Conservation (phyloP, 2,888 invertebrate genomes). For the Cremastinae sp. region DNA sequence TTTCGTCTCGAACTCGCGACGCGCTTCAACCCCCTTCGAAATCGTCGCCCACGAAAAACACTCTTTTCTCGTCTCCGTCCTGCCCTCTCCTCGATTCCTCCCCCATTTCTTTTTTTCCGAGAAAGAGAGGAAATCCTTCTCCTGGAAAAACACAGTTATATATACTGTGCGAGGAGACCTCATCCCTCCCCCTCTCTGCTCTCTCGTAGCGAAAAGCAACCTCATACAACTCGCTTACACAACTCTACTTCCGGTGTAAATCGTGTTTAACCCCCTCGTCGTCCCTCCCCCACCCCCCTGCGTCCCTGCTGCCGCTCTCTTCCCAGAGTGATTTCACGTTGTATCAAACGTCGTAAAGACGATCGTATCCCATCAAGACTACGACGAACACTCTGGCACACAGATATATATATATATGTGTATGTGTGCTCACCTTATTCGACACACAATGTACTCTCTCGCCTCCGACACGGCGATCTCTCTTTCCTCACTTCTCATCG, state of each 20-base stretch:
- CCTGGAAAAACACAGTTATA: constrained; percentile 37
- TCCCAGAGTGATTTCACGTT: constrained; percentile 68
- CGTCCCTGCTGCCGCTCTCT: constrained; percentile 61
- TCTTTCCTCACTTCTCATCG: background rate
- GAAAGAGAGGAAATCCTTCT: constrained; percentile 36
- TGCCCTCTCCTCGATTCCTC: constrained; percentile 18
- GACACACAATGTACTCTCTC: constrained; percentile 29
- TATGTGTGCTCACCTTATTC: constrained; percentile 8
- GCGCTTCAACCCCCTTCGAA: constrained; percentile 31
- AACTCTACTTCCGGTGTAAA: constrained; percentile 72
- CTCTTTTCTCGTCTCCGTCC: constrained; percentile 73
- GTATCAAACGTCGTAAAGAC: constrained; percentile 33
- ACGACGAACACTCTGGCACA: constrained; percentile 1
- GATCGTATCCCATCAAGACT: constrained; percentile 9
- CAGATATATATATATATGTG: background rate
- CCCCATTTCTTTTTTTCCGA: constrained; percentile 16
- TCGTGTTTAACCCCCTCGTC: constrained; percentile 74
- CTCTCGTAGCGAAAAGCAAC: constrained; percentile 26
- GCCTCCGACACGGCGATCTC: background rate
- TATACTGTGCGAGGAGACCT: constrained; percentile 28
- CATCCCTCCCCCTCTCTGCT: constrained; percentile 38
- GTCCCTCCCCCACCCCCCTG: background rate
- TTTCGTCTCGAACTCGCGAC: constrained; percentile 3
- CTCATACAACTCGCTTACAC: constrained; percentile 45
- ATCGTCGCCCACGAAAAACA: constrained; percentile 76